A percentile compares a stretch with the other conserved stretches of the same genome.
phyloP scores from a whole-genome alignment of 2,888 invertebrate genomes.

The Pinctada fucata region DNA sequence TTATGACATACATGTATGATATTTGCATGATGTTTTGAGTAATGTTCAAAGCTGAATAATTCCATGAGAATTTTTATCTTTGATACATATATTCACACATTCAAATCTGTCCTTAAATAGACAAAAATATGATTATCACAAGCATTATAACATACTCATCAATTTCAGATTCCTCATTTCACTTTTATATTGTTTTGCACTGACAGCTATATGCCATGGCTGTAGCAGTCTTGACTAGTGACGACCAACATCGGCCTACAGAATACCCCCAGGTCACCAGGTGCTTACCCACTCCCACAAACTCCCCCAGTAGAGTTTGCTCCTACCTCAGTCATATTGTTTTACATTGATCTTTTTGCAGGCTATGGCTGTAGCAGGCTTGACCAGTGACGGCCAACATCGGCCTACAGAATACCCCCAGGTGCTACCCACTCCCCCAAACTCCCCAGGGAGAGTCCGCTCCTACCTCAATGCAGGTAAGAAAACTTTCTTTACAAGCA shows the following conservation, averaged over 20 bases:
- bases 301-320: slow-evolving; percentile 62
- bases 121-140: too few relatives aligned
- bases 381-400: slow-evolving; percentile 74
- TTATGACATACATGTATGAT: too few relatives aligned
- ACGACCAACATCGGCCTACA: slow-evolving; percentile 62
- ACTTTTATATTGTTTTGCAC: too few relatives aligned
- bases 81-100: too few relatives aligned
- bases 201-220: slow-evolving; percentile 83
- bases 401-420: slow-evolving; percentile 64
- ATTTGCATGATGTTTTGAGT: too few relatives aligned
- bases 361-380: slow-evolving; percentile 84
- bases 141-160: too few relatives aligned
- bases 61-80: too few relatives aligned
- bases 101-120: too few relatives aligned
- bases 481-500: background rate
- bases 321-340: slow-evolving; percentile 56
- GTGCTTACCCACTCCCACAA: slow-evolving; percentile 58
- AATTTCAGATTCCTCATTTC: too few relatives aligned
- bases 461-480: slow-evolving; percentile 70
- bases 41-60: too few relatives aligned
- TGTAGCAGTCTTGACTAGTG: slow-evolving; percentile 80
- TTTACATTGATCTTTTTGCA: slow-evolving; percentile 75
- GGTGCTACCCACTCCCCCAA: slow-evolving; percentile 61
- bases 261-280: slow-evolving; percentile 64
- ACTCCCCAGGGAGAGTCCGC: slow-evolving; percentile 62